Evolutionary conservation across 2,888 invertebrate genomes (phyloP).

Genomic region (Ormyrus labotus): DNA sequence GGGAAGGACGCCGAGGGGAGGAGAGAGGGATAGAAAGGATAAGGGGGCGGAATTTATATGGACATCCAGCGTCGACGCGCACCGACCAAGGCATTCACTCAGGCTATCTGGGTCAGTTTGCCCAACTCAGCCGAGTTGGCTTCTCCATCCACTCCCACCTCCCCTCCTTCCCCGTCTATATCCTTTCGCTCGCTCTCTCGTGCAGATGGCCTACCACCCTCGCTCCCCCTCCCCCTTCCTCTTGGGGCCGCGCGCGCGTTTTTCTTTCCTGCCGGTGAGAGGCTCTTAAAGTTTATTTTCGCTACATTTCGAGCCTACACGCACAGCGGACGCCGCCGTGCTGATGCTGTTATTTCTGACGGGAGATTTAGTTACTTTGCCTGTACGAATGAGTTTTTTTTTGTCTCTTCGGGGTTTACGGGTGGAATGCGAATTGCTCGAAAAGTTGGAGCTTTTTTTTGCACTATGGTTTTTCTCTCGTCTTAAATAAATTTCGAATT

Average conservation of each 20-base stretch:
- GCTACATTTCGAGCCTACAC: background rate
- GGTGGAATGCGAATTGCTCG: too few species aligned
- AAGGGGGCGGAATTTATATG: constrained; percentile 40
- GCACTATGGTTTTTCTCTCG: too few species aligned
- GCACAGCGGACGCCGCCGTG: too few species aligned
- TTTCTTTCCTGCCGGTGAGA: background rate
- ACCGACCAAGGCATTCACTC: constrained; percentile 64
- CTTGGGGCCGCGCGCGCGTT: background rate
- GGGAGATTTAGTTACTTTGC: too few species aligned
- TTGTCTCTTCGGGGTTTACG: too few species aligned
- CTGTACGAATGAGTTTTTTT: too few species aligned
- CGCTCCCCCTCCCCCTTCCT: too few species aligned
- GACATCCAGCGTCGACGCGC: background rate
- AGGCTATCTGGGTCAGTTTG: constrained; percentile 72
- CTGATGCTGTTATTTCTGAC: too few species aligned
- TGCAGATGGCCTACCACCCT: too few species aligned
- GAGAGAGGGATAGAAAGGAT: background rate
- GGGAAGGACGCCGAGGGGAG: background rate
- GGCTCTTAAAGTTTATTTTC: constrained; percentile 9
- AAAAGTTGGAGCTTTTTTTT: too few species aligned
- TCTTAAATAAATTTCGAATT: too few species aligned
- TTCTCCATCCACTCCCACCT: constrained; percentile 39
- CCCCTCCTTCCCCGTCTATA: background rate
- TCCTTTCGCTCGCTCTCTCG: background rate
- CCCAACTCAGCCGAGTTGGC: constrained; percentile 63